Percentiles rank a stretch among this genome's conserved stretches.
Conservation (phyloP, 2,797 vertebrate genomes). For the Huso huso region DNA sequence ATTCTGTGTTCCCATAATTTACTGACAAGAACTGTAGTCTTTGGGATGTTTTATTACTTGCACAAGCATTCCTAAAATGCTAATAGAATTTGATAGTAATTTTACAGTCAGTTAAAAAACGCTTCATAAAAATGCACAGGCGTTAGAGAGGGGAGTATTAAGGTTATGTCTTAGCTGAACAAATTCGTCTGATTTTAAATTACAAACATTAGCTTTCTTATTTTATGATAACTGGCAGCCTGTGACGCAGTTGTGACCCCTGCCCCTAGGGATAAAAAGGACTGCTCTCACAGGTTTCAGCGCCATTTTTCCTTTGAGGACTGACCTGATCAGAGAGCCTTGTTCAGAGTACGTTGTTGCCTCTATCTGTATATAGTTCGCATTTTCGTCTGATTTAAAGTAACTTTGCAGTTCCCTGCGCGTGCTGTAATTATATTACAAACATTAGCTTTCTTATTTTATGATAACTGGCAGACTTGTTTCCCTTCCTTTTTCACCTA, state of each 20-base stretch:
- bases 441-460: background rate
- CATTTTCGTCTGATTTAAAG: background rate
- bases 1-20: background rate
- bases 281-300: too few relatives aligned
- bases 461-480: background rate
- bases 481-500: background rate
- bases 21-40: background rate
- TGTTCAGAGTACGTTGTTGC: too few relatives aligned
- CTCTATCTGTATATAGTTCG: too few relatives aligned
- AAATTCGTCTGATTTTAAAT: background rate
- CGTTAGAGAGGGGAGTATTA: background rate
- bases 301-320: too few relatives aligned
- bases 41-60: background rate
- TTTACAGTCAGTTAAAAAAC: conserved; percentile 6
- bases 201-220: too few relatives aligned
- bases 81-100: conserved; percentile 5
- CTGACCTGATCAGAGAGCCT: too few relatives aligned
- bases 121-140: background rate
- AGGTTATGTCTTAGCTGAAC: conserved; percentile 9
- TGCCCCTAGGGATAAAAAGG: too few relatives aligned
- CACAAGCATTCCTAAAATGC: background rate
- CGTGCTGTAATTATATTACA: conserved; percentile 4
- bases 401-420: background rate
- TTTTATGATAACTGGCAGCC: too few relatives aligned
- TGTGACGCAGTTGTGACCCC: too few relatives aligned